phyloP scores from a whole-genome alignment of 2,888 invertebrate genomes.

The Drosophila histrio region DNA sequence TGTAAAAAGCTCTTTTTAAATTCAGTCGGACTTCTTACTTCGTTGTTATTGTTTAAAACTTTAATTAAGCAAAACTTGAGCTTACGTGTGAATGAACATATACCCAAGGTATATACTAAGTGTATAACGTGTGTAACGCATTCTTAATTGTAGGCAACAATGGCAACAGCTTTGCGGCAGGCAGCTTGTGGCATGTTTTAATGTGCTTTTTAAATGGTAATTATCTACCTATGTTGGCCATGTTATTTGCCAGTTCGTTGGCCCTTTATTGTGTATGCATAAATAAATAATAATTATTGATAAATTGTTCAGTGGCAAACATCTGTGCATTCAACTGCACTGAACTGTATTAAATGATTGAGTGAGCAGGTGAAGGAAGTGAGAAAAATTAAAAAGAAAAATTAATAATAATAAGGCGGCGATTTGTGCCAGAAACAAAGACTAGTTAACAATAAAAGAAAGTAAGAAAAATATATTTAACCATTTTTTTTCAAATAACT shows the following conservation, averaged over 20 bases:
- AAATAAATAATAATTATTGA: constrained; percentile 58
- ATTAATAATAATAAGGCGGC: not conserved
- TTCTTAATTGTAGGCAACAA: constrained; percentile 46
- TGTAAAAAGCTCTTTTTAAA: constrained; percentile 44
- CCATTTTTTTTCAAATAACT: not conserved
- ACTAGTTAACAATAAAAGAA: not conserved
- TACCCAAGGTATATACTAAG: constrained; percentile 2
- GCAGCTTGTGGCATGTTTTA: constrained; percentile 27
- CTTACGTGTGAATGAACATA: constrained; percentile 36
- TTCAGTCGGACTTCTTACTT: constrained; percentile 20
- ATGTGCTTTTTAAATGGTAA: constrained; percentile 51
- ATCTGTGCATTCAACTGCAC: constrained; percentile 17
- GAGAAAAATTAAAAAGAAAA: not conserved
- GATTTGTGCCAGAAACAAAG: not conserved
- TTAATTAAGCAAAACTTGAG: constrained; percentile 25
- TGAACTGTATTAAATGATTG: not conserved
- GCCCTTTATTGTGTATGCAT: constrained; percentile 35
- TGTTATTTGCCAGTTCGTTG: constrained; percentile 63
- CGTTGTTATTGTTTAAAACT: constrained; percentile 41
- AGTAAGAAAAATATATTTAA: not conserved
- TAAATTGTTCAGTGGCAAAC: constrained; percentile 8
- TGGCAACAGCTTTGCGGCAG: constrained; percentile 23
- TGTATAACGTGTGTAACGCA: constrained; percentile 12
- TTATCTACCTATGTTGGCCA: constrained; percentile 42
- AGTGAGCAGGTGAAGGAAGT: not conserved